Evolutionary conservation across 2,113 vertebrate species (phyloP).

Genomic region (Menidia beryllina): DNA sequence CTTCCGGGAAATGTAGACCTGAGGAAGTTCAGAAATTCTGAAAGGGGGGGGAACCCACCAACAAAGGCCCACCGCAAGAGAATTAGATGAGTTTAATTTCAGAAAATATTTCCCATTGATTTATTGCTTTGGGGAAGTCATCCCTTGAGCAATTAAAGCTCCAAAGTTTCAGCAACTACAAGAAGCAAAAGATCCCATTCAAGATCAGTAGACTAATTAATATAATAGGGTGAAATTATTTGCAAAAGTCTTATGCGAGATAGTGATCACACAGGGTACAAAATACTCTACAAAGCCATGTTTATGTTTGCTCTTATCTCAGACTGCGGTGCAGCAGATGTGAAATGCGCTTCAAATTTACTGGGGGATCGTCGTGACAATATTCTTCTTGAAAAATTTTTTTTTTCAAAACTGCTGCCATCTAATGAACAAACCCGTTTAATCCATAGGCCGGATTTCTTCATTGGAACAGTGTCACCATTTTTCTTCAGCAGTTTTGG

Average conservation of each 20-base stretch:
- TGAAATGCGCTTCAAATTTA: conserved; percentile 1
- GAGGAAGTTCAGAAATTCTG: conserved; percentile 9
- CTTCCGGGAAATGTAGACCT: conserved; percentile 16
- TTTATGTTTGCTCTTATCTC: conserved; percentile 1
- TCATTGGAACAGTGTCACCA: not conserved
- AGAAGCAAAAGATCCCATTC: not conserved
- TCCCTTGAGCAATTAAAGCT: too few species aligned
- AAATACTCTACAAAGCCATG: not conserved
- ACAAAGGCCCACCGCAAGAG: not conserved
- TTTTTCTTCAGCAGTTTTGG: conserved; percentile 7
- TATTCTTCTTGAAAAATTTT: too few species aligned
- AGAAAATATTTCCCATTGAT: conserved; percentile 2
- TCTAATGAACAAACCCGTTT: not conserved
- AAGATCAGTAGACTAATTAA: not conserved
- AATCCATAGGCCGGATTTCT: not conserved
- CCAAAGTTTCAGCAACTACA: not conserved
- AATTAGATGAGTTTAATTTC: not conserved
- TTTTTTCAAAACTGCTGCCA: not conserved
- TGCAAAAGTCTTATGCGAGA: not conserved
- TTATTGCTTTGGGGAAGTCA: too few species aligned
- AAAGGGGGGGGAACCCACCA: conserved; percentile 19
- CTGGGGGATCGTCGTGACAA: too few species aligned
- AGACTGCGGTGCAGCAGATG: not conserved
- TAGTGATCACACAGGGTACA: not conserved
- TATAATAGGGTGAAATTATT: conserved; percentile 4